A percentile compares a stretch with the other conserved stretches of the same genome.
phyloP scores from a whole-genome alignment of 2,797 vertebrate genomes.

The Lepus townsendii region DNA sequence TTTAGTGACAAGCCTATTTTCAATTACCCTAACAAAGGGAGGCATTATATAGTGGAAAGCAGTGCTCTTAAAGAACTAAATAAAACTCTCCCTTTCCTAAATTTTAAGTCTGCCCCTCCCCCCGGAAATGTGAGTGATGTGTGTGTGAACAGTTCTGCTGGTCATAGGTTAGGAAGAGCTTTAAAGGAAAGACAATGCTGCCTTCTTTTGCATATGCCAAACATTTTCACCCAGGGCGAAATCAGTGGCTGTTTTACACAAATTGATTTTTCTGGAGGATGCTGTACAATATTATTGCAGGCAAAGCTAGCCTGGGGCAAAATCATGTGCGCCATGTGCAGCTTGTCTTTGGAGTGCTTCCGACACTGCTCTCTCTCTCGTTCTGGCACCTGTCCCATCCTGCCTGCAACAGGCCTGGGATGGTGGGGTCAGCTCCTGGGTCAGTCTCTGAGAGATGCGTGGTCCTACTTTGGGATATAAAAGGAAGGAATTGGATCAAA shows the following conservation, averaged over 20 bases:
- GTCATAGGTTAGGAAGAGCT: conserved; percentile 51
- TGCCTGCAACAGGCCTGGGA: neutral
- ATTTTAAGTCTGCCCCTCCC: conserved; percentile 60
- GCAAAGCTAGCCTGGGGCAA: conserved; percentile 66
- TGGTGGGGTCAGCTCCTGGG: neutral
- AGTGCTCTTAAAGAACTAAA: conserved; percentile 65
- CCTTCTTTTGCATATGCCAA: conserved; percentile 71
- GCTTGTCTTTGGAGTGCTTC: neutral
- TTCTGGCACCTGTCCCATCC: neutral
- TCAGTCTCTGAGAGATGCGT: neutral
- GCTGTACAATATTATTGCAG: conserved; percentile 72
- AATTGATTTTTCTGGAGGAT: conserved; percentile 81
- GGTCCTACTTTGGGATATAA: neutral
- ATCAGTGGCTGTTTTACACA: conserved; percentile 80
- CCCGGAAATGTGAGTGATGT: conserved; percentile 26
- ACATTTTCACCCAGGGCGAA: conserved; percentile 75
- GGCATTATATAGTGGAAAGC: conserved; percentile 55
- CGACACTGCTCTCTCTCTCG: neutral
- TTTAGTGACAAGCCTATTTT: conserved; percentile 22
- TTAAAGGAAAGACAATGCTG: conserved; percentile 49
- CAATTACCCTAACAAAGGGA: conserved; percentile 58
- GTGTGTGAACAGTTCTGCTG: conserved; percentile 9
- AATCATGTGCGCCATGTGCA: neutral
- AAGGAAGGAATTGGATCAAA: neutral
- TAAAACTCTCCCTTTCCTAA: conserved; percentile 42